phyloP scores from a whole-genome alignment of 2,888 invertebrate species.

The Caenorhabditis afra region DNA sequence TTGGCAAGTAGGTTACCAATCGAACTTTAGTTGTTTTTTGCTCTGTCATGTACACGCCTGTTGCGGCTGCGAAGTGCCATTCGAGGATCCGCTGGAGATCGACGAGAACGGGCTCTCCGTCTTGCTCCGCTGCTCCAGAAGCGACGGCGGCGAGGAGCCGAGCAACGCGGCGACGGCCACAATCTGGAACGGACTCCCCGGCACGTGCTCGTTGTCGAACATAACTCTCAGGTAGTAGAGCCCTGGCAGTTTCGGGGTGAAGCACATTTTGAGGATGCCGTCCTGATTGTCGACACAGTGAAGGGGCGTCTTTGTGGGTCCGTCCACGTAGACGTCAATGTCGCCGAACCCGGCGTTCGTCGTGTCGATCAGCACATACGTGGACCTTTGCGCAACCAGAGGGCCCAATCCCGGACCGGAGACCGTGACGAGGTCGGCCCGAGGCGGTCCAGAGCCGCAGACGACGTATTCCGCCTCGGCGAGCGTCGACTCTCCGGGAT shows the following conservation, averaged over 20 bases:
- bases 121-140: slow-evolving; percentile 52
- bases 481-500: slow-evolving; percentile 35
- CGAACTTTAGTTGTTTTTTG: too few species aligned
- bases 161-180: slow-evolving; percentile 65
- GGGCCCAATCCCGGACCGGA: slow-evolving; percentile 74
- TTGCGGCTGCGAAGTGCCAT: slow-evolving; percentile 37
- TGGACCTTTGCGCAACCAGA: slow-evolving; percentile 64
- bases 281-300: slow-evolving; percentile 93
- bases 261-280: slow-evolving; percentile 94
- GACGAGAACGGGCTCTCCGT: slow-evolving; percentile 68
- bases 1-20: too few species aligned
- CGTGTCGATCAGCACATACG: slow-evolving; percentile 72
- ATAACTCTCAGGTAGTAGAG: slow-evolving; percentile 96
- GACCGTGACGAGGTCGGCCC: slow-evolving; percentile 72
- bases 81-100: slow-evolving; percentile 64
- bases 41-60: slow-evolving; percentile 49
- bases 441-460: slow-evolving; percentile 67
- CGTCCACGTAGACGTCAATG: slow-evolving; percentile 81
- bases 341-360: slow-evolving; percentile 74
- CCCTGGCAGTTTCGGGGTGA: slow-evolving; percentile 96
- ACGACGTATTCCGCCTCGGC: slow-evolving; percentile 73
- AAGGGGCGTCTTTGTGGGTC: slow-evolving; percentile 91
- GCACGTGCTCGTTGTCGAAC: slow-evolving; percentile 83
- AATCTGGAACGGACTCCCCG: slow-evolving; percentile 72
- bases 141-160: slow-evolving; percentile 43